Evolutionary conservation across 2,113 vertebrate genomes (phyloP).

Genomic region (Muntiacus reevesi): DNA sequence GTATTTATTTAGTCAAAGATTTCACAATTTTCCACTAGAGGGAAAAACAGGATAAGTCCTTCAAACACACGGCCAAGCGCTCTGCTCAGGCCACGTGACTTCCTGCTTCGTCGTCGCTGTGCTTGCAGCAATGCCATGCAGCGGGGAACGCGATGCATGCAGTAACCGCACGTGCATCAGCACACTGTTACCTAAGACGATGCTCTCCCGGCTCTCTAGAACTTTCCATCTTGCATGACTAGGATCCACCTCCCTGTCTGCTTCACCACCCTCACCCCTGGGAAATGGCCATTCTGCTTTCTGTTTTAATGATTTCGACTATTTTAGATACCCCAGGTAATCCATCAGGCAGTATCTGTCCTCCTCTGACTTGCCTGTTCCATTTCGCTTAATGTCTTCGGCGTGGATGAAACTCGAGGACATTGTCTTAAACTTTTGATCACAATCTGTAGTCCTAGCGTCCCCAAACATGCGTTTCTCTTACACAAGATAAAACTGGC

Average conservation of each 20-base stretch:
- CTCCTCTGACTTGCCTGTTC: not conserved
- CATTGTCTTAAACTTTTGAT: not conserved
- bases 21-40: not conserved
- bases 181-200: too few relatives aligned
- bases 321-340: not conserved
- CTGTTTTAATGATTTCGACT: not conserved
- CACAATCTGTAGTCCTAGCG: not conserved
- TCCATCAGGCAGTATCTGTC: not conserved
- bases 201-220: not conserved
- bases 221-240: not conserved
- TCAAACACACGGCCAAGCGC: not conserved
- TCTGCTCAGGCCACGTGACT: not conserved
- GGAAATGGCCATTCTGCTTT: not conserved
- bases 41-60: not conserved
- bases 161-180: not conserved
- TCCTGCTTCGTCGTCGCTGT: not conserved
- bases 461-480: not conserved
- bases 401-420: not conserved
- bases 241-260: not conserved
- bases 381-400: not conserved
- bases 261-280: not conserved
- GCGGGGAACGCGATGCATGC: rapidly evolving
- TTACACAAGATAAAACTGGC: not conserved
- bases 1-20: not conserved
- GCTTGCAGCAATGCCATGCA: not conserved